phyloP scores from a whole-genome alignment of 37 sponge, comb jelly and placozoan genomes.

The Theonella swinhoei region DNA sequence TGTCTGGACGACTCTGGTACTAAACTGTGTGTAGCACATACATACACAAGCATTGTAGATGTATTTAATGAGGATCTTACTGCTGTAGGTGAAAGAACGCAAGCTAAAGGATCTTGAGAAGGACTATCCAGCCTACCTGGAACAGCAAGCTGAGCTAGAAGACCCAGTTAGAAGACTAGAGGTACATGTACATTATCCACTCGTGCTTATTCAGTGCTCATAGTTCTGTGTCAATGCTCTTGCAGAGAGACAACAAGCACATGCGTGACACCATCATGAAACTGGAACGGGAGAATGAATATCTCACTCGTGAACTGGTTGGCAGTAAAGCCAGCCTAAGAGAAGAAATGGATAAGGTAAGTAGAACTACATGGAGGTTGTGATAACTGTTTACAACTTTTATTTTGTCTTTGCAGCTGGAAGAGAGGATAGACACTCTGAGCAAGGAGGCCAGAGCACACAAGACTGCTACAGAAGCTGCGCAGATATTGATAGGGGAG shows the following conservation, averaged over 20 bases:
- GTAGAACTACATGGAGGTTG: background rate
- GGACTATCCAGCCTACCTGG: slow-evolving; percentile 67
- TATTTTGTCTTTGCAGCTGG: slow-evolving; percentile 55
- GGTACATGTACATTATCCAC: slow-evolving; percentile 22
- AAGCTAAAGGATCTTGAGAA: slow-evolving; percentile 80
- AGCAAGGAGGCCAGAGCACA: slow-evolving; percentile 73
- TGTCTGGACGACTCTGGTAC: background rate
- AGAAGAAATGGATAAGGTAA: slow-evolving; percentile 88
- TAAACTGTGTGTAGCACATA: background rate
- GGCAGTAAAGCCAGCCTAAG: slow-evolving; percentile 85
- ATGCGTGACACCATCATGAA: slow-evolving; percentile 62
- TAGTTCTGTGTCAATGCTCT: background rate
- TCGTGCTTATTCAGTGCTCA: background rate
- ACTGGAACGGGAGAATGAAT: slow-evolving; percentile 93
- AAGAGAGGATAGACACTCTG: slow-evolving; percentile 82
- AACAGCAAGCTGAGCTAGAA: slow-evolving; percentile 66
- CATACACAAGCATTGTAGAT: slow-evolving; percentile 3
- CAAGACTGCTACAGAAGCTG: slow-evolving; percentile 37
- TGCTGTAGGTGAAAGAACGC: slow-evolving; percentile 50
- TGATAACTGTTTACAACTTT: background rate
- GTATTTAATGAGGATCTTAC: background rate
- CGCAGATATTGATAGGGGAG: slow-evolving; percentile 35
- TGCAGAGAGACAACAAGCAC: slow-evolving; percentile 72
- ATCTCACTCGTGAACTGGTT: slow-evolving; percentile 87
- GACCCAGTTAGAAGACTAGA: slow-evolving; percentile 79